Percentiles rank a stretch among this genome's conserved stretches.
Evolutionary conservation across 2,888 invertebrate species (phyloP).

Genomic region (Mythimna lalbum): DNA sequence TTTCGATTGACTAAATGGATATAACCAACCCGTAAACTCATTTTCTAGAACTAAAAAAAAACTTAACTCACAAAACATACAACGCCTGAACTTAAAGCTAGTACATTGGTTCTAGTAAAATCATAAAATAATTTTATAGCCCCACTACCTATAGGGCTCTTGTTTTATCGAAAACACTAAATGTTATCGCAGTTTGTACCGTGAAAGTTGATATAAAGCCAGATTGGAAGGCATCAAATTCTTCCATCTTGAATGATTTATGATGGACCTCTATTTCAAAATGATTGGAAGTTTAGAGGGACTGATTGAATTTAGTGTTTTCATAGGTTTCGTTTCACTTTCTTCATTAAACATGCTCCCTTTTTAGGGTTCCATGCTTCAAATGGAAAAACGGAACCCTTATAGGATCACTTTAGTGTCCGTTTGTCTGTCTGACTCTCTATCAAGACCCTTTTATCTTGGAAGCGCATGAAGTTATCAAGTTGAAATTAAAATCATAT

Average conservation of each 20-base stretch:
- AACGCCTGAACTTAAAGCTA: constrained; percentile 22
- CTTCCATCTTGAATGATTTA: constrained; percentile 60
- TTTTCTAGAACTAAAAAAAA: not conserved
- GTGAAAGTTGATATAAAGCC: constrained; percentile 62
- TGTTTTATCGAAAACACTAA: constrained; percentile 66
- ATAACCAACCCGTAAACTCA: not conserved
- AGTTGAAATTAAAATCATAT: no score
- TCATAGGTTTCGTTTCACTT: constrained; percentile 15
- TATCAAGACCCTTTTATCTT: no score
- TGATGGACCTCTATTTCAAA: constrained; percentile 44
- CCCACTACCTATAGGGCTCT: constrained; percentile 46
- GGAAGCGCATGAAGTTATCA: no score
- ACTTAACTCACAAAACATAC: constrained; percentile 10
- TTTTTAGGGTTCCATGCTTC: no score
- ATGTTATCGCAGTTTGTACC: constrained; percentile 63
- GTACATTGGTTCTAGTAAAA: constrained; percentile 38
- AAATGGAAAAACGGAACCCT: no score
- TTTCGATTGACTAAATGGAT: not conserved
- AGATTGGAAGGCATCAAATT: constrained; percentile 62
- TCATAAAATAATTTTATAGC: constrained; percentile 73
- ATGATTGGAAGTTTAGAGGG: constrained; percentile 39
- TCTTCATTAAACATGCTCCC: not conserved
- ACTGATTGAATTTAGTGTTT: constrained; percentile 37
- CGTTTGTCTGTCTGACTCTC: no score
- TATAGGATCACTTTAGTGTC: no score